phyloP scores from a whole-genome alignment of 2,113 vertebrate species.

The Fulmarus glacialis region DNA sequence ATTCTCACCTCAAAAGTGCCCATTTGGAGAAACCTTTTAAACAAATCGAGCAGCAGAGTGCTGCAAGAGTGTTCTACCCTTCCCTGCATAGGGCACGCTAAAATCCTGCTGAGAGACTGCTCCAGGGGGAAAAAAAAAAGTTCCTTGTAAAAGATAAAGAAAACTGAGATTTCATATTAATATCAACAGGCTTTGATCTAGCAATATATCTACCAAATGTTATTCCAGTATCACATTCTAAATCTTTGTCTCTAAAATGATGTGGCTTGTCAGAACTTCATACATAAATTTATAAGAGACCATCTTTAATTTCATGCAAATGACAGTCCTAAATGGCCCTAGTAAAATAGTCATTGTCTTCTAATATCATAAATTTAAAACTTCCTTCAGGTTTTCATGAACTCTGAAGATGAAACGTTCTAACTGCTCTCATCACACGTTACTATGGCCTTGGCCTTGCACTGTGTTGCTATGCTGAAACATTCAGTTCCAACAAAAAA shows the following conservation, averaged over 20 bases:
- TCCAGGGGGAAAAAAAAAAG: background rate
- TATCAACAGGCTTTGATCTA: constrained; percentile 42
- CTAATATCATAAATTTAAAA: constrained; percentile 5
- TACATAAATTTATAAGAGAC: constrained; percentile 51
- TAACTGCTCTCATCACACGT: background rate
- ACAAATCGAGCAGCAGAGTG: background rate
- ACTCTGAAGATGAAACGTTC: background rate
- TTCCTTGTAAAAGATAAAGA: constrained; percentile 36
- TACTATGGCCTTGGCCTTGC: background rate
- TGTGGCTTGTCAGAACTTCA: constrained; percentile 36
- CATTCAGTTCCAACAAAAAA: background rate
- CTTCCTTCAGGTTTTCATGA: background rate
- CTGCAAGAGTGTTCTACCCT: background rate
- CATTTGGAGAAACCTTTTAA: background rate
- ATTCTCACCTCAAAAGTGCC: background rate
- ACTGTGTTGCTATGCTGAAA: background rate
- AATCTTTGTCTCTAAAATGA: constrained; percentile 15
- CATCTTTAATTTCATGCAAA: constrained; percentile 65
- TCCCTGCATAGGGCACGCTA: background rate
- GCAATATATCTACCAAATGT: constrained; percentile 17
- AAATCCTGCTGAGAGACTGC: background rate
- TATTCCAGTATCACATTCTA: constrained; percentile 43
- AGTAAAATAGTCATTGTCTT: constrained; percentile 37
- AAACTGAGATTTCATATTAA: constrained; percentile 33
- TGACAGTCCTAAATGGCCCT: constrained; percentile 35